phyloP scores from a whole-genome alignment of 2,113 vertebrate genomes.

The Myiozetetes cayanensis region DNA sequence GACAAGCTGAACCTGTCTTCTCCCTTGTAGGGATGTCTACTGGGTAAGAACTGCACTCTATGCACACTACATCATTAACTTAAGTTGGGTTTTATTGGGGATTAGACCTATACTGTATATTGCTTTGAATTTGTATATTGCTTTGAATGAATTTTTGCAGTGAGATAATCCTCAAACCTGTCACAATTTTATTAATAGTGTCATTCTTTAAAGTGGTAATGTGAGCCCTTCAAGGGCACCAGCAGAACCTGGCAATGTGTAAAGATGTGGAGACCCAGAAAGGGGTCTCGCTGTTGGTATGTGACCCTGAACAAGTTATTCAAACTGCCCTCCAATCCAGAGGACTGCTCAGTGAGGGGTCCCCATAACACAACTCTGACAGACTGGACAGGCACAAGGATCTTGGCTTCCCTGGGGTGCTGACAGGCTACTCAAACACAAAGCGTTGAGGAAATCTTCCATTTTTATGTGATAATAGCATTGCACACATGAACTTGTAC shows the following conservation, averaged over 20 bases:
- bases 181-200: no score
- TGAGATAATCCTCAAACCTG: not conserved
- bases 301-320: not conserved
- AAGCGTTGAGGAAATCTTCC: no score
- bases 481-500: not conserved
- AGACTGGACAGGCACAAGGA: not conserved
- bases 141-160: not conserved
- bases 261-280: not conserved
- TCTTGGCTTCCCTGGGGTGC: not conserved
- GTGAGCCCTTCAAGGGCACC: no score
- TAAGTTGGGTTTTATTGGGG: not conserved
- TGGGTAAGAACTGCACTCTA: no score
- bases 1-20: no score
- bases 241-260: no score
- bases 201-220: no score
- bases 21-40: no score
- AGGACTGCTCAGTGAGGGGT: not conserved
- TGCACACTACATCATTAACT: no score
- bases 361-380: rapidly evolving
- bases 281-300: not conserved
- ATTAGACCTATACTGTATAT: not conserved
- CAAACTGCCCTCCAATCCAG: not conserved
- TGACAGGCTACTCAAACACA: not conserved
- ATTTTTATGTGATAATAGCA: not conserved
- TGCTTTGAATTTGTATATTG: not conserved